These are phyloP conservation scores for Mellivora capensis DNA, from an alignment of 2,113 vertebrate genomes.

Conservation along the genomic window DNA sequence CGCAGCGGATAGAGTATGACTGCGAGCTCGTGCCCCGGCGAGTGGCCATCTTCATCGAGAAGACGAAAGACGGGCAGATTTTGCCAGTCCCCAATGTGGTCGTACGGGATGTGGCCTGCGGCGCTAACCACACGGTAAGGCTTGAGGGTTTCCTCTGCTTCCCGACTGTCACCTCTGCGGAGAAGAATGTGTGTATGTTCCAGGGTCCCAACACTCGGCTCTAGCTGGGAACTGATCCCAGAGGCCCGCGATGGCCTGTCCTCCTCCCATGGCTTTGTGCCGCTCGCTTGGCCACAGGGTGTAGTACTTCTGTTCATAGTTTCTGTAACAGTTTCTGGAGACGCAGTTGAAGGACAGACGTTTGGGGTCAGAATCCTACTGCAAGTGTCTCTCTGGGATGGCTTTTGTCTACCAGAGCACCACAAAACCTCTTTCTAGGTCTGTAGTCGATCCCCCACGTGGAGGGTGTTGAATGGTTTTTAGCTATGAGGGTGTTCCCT, in stretches of 20 bases:
- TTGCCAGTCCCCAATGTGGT: conserved; percentile 95
- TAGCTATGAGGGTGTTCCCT: background rate
- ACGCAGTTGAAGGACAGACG: fast-evolving
- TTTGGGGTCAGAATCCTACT: background rate
- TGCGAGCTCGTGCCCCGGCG: conserved; percentile 95
- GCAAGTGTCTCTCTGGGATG: background rate
- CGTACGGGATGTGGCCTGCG: conserved; percentile 93
- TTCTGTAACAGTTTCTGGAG: background rate
- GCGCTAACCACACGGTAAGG: conserved; percentile 93
- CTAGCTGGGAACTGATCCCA: background rate
- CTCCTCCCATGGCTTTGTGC: fast-evolving
- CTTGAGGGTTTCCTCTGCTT: fast-evolving
- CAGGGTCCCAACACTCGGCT: fast-evolving
- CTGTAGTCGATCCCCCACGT: fast-evolving
- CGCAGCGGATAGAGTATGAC: conserved; percentile 97
- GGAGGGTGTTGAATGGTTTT: background rate
- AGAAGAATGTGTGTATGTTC: fast-evolving
- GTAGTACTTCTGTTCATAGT: fast-evolving
- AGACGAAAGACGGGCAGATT: conserved; percentile 96
- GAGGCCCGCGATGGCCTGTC: fast-evolving
- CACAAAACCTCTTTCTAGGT: background rate
- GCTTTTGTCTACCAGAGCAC: background rate
- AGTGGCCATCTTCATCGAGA: conserved; percentile 96
- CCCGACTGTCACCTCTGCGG: fast-evolving
- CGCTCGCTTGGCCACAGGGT: fast-evolving